Base-by-base conservation (phyloP, 2,113 vertebrate genomes). In the Recurvirostra avosetta region DNA sequence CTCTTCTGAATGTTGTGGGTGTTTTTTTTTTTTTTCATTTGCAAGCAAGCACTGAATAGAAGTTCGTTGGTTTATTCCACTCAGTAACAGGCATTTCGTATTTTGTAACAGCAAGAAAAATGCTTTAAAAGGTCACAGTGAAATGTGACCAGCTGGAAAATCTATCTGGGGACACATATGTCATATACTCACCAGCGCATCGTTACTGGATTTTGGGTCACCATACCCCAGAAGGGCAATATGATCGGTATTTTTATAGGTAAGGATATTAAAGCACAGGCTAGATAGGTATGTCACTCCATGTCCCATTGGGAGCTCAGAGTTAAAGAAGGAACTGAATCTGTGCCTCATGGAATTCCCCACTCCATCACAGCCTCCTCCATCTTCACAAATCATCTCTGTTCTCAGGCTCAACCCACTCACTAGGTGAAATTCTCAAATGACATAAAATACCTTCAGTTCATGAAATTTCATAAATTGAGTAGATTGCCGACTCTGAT, bases 391-490 rank as follows among this genome's bases (percentile, higher is more conserved):
- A 62, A 30, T 12, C 41, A 25, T 4, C n/a, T 32, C 14, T 0
- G 0, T 32, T 40, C 3, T 9, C 71, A 79, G 27, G 30, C 38
- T 77, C 58, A 22, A 50, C 43, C 15, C 43, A 19, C 49, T 79
- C 43, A 5, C 34, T 36, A 56, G 41, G 40, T 50, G 52, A 6
- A 21, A 67, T 22, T 72, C 74, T 47, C 50, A 56, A 17, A 18
- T 23, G 20, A n/a, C 0, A 0, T 26, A 26, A 61, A 82, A 26
- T 0, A 9, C n/a, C 22, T 58, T 73, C 1, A 0, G n/a, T 47
- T 34, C 23, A 23, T 3, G 68, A 53, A 30, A 12, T n/a, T 90
- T 3, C 5, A 26, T 61, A 17, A 63, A 16, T 7, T 0, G 26
- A 65, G 32, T 30, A 34, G 27, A 29, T 86, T 1, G 0, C 16